phyloP scores from a whole-genome alignment of 92 coral and sea anemone genomes.

The Heliopora coerulea region DNA sequence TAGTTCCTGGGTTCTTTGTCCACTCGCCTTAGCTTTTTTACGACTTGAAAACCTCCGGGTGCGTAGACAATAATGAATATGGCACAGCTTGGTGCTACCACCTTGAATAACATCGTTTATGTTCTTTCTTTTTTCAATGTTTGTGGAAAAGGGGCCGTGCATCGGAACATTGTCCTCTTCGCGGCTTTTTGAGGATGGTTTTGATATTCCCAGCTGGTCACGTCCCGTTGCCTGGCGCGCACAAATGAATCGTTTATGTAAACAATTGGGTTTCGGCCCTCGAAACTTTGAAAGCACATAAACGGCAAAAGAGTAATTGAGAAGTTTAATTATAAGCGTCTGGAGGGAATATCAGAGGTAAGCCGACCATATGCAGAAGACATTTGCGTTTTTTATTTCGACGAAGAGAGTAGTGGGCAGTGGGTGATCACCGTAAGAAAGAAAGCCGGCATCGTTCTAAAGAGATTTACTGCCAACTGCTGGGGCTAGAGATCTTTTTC shows the following conservation, averaged over 20 bases:
- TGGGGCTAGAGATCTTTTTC: neutral
- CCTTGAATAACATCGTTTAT: neutral
- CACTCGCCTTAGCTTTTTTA: too few relatives aligned
- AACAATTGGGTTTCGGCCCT: conserved; percentile 4
- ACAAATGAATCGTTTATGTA: conserved; percentile 12
- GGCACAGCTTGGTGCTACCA: neutral
- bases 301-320: neutral
- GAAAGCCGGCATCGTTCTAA: neutral
- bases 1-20: too few relatives aligned
- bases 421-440: neutral
- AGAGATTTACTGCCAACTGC: neutral
- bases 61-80: too few relatives aligned
- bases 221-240: conserved; percentile 10
- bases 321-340: neutral
- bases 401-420: neutral
- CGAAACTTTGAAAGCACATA: neutral
- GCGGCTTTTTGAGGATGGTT: neutral
- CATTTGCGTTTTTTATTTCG: neutral
- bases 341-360: neutral
- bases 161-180: neutral
- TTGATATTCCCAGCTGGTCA: conserved; percentile 14
- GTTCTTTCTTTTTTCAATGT: neutral
- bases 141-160: neutral
- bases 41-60: too few relatives aligned
- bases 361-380: conserved; percentile 1